phyloP scores from a whole-genome alignment of 2,113 vertebrate species.

The Silurus asotus region DNA sequence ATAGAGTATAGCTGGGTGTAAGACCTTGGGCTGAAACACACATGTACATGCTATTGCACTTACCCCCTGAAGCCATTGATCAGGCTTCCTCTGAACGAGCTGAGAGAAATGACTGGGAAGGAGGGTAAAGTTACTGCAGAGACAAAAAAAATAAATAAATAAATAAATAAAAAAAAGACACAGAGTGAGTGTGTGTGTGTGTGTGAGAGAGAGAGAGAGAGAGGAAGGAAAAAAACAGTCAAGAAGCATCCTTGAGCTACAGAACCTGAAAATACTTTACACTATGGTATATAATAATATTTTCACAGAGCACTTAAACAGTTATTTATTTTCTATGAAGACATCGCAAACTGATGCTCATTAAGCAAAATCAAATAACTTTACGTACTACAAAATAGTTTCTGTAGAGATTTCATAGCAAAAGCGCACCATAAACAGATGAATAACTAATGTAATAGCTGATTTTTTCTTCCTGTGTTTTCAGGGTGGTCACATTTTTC shows the following conservation, averaged over 20 bases:
- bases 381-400: background rate
- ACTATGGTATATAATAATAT: background rate
- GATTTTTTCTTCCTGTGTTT: background rate
- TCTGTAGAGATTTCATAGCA: background rate
- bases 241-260: background rate
- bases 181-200: too few relatives aligned
- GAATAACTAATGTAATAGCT: background rate
- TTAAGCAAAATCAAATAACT: background rate
- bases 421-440: background rate
- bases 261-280: background rate
- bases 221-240: conserved; percentile 1
- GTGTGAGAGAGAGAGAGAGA: too few relatives aligned
- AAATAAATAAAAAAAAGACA: too few relatives aligned
- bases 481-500: too few relatives aligned
- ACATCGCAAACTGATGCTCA: too few relatives aligned
- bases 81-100: conserved; percentile 72
- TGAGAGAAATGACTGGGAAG: conserved; percentile 63
- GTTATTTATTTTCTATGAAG: background rate
- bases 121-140: conserved; percentile 79
- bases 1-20: conserved; percentile 16
- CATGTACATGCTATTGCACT: conserved; percentile 57
- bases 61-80: conserved; percentile 82
- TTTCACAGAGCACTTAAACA: background rate
- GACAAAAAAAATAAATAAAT: too few relatives aligned
- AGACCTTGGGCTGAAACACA: conserved; percentile 16